Base-by-base conservation (phyloP, 2,888 invertebrate species). In the Caenorhabditis sp. region DNA sequence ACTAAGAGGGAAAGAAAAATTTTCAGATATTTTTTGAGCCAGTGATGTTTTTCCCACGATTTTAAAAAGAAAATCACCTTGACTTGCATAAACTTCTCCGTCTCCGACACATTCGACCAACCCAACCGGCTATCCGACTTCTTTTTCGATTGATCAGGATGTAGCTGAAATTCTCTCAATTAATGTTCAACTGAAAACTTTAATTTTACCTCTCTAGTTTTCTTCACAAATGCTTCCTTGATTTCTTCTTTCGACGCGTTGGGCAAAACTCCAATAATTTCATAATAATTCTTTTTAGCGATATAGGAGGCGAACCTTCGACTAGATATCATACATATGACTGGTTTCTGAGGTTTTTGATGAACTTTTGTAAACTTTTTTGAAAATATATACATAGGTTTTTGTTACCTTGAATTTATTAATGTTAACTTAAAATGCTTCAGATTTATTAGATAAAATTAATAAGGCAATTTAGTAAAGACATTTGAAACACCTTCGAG, bases 81-180 rank as follows among this genome's bases (percentile, higher is more conserved):
- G 21, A 76, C 72, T 25, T 68, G 59, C 71, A 76, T 72, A 36
- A 76, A 76, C 49, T 72, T 67, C 36, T 76, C 76, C 1, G 76
- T 76, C 4, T 67, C 58, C 4, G 76, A 72, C 21, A 49, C 56
- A 1, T 57, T 65, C 8, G 63, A 25, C 76, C 76, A 76, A 52
- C 72, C 72, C 8, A 72, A 54, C 1, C 76, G 62, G n/a, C 31
- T 56, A 50, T 76, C 76, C 2, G 8, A 57, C 21, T 58, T 66
- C 0, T 53, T n/a, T 54, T 58, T 63, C 12, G 63, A 38, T 36
- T 58, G 58, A 62, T 76, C 76, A 0, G 76, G 76, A 38, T 76
- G 76, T 20, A 76, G 52, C 69, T 76, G 31, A 43, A 60, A 60
- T 26, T n/a, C n/a, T n/a, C n/a, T n/a, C n/a, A n/a, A n/a, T n/a